These are phyloP conservation scores for Drosophila paulistorum DNA, from an alignment of 1,140 invertebrate genomes.

Conservation along the genomic window DNA sequence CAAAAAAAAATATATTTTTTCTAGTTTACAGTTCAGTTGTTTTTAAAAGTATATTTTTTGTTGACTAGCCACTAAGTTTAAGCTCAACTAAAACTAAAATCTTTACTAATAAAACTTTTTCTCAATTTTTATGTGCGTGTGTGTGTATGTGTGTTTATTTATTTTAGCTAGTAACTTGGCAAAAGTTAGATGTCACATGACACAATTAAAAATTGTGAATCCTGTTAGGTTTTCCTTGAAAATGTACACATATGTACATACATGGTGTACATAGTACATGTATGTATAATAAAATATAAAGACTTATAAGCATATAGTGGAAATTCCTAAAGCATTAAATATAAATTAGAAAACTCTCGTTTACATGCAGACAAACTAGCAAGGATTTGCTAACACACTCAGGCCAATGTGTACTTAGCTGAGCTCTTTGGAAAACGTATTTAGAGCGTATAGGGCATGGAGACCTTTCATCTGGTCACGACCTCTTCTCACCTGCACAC, in stretches of 20 bases:
- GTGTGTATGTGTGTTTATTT: not conserved
- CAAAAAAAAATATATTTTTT: too few species aligned
- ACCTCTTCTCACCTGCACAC: not conserved
- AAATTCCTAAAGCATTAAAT: slow-evolving; percentile 10
- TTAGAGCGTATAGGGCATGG: slow-evolving; percentile 1
- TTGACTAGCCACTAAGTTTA: not conserved
- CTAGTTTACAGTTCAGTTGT: too few species aligned
- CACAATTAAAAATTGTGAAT: slow-evolving; percentile 8
- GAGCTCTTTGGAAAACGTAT: slow-evolving; percentile 9
- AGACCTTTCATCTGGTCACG: not conserved
- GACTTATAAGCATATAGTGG: slow-evolving; percentile 1
- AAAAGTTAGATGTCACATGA: slow-evolving; percentile 8
- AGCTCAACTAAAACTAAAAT: not conserved
- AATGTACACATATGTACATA: too few species aligned
- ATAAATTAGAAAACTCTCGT: slow-evolving; percentile 12
- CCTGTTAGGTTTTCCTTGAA: not conserved
- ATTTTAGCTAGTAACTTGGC: slow-evolving; percentile 5
- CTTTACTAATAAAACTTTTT: not conserved
- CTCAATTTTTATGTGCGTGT: not conserved
- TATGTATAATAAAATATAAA: not conserved
- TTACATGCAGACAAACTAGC: slow-evolving; percentile 2
- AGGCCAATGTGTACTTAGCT: slow-evolving; percentile 2
- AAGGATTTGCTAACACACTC: not conserved
- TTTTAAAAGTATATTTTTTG: too few species aligned
- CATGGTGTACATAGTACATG: not conserved